Evolutionary conservation across 30 jellyfish, hydroid and myxozoan genomes (phyloP).

Genomic region (Aurelia aurita): DNA sequence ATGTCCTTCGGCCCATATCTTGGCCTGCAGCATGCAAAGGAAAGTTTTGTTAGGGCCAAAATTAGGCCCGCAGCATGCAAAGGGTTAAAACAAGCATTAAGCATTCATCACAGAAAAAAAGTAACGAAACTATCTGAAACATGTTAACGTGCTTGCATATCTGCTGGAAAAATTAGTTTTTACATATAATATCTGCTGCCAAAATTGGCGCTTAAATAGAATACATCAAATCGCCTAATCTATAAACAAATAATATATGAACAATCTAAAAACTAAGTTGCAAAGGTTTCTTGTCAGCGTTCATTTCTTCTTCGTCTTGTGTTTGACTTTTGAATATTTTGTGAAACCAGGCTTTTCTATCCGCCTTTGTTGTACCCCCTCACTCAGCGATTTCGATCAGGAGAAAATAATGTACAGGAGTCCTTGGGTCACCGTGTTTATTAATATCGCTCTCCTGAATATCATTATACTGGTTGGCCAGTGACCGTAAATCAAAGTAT

Average conservation of each 20-base stretch:
- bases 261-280: no score
- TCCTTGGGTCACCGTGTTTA: slow-evolving; percentile 36
- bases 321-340: slow-evolving; percentile 16
- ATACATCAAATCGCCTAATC: no score
- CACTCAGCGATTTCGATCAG: not conserved
- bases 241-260: no score
- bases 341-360: slow-evolving; percentile 29
- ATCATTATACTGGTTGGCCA: slow-evolving; percentile 32
- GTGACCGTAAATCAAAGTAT: slow-evolving; percentile 17
- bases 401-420: slow-evolving; percentile 21
- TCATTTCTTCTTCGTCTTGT: slow-evolving; percentile 5
- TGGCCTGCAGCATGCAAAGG: no score
- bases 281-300: not conserved
- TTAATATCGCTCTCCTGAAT: slow-evolving; percentile 34
- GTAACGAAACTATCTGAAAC: slow-evolving; percentile 5
- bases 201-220: no score
- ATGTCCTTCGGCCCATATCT: no score
- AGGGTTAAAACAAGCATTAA: no score
- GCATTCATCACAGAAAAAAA: no score
- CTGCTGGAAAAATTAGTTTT: no score
- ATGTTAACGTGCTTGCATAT: not conserved
- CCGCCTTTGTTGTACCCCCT: slow-evolving; percentile 43
- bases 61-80: no score
- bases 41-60: no score
- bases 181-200: no score